Evolutionary conservation across 2,797 vertebrate species (phyloP).

Genomic region (Bradypus variegatus): DNA sequence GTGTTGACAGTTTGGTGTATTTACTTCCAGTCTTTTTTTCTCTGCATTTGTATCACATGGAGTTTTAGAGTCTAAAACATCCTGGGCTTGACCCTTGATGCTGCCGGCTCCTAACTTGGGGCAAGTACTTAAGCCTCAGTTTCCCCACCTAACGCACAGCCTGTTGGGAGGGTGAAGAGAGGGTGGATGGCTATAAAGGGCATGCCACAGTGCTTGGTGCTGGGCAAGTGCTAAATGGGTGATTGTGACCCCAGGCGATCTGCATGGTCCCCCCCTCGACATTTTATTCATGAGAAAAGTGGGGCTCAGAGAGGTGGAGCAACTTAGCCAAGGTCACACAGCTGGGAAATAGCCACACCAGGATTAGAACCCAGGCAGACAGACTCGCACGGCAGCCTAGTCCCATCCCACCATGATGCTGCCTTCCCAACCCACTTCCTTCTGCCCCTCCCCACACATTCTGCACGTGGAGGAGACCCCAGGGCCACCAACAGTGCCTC

Average conservation of each 20-base stretch:
- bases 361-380: not conserved
- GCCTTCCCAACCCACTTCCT: not conserved
- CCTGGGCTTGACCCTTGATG: not conserved
- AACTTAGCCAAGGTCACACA: conserved; percentile 18
- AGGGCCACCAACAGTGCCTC: conserved; percentile 52
- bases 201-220: not conserved
- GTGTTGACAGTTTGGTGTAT: not conserved
- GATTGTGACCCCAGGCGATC: not conserved
- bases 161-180: not conserved
- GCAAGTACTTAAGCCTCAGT: not conserved
- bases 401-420: not conserved
- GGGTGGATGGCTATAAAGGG: not conserved
- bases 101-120: not conserved
- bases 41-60: not conserved
- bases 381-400: not conserved
- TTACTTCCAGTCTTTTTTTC: not conserved
- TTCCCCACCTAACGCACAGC: not conserved
- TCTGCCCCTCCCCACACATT: not conserved
- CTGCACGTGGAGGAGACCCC: conserved; percentile 3
- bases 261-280: not conserved
- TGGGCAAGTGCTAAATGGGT: not conserved
- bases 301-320: not conserved
- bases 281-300: not conserved
- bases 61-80: not conserved
- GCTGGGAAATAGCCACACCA: not conserved